Evolutionary conservation across 2,888 invertebrate species (phyloP).

Genomic region (Eilema sororculum): DNA sequence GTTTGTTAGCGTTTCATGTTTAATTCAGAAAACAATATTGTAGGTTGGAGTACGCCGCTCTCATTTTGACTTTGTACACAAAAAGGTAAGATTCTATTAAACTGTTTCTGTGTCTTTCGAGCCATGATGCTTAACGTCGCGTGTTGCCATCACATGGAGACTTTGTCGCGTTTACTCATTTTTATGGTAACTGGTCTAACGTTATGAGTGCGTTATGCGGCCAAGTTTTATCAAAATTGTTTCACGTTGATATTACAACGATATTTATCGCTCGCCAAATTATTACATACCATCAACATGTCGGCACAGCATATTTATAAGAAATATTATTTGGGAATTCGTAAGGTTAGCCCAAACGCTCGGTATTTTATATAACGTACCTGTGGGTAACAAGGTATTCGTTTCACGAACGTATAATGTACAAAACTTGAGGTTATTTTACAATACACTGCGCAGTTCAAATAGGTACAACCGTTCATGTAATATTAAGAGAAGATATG

Average conservation of each 20-base stretch:
- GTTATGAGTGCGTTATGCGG: slow-evolving; percentile 61
- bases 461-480: slow-evolving; percentile 27
- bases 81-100: slow-evolving; percentile 21
- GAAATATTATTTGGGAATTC: slow-evolving; percentile 13
- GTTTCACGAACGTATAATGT: neutral
- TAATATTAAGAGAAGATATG: slow-evolving; percentile 17
- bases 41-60: neutral
- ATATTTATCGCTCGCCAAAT: slow-evolving; percentile 40
- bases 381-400: slow-evolving; percentile 1
- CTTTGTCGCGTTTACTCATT: slow-evolving; percentile 65
- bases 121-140: slow-evolving; percentile 58
- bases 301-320: neutral
- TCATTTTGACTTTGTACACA: slow-evolving; percentile 19
- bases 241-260: slow-evolving; percentile 48
- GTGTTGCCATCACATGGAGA: slow-evolving; percentile 69
- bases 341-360: neutral
- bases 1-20: slow-evolving; percentile 22
- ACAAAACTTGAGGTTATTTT: neutral
- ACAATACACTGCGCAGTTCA: slow-evolving; percentile 22
- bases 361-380: slow-evolving; percentile 5
- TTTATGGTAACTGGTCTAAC: slow-evolving; percentile 67
- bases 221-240: slow-evolving; percentile 59
- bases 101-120: slow-evolving; percentile 49
- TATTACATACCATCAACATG: slow-evolving; percentile 27
- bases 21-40: slow-evolving; percentile 26